phyloP scores from a whole-genome alignment of 2,113 vertebrate species.

The Puntigrus tetrazona region DNA sequence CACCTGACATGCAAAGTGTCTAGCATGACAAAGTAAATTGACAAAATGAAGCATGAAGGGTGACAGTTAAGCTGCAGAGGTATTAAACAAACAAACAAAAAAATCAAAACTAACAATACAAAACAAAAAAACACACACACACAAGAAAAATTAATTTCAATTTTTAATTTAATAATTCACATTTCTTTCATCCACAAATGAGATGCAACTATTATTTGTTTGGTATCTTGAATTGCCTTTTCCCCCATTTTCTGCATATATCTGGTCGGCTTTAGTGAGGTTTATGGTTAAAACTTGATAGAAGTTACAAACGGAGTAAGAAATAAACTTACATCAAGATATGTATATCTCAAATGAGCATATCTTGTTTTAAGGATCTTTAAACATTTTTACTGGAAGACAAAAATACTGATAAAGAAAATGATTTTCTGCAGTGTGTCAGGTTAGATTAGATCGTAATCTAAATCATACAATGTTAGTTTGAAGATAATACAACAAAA shows the following conservation, averaged over 20 bases:
- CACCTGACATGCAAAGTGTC: background rate
- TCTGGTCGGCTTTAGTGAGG: background rate
- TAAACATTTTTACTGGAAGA: background rate
- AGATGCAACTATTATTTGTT: background rate
- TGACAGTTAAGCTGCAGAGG: background rate
- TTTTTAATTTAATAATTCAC: too few species aligned
- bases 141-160: too few species aligned
- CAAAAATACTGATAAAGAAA: background rate
- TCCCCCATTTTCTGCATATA: background rate
- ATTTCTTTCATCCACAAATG: background rate
- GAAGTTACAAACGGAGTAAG: background rate
- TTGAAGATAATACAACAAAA: background rate
- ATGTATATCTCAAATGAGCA: background rate
- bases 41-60: background rate
- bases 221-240: background rate
- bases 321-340: background rate
- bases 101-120: background rate
- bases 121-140: too few species aligned
- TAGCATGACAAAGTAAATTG: background rate
- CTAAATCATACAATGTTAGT: background rate
- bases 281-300: background rate
- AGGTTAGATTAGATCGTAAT: background rate
- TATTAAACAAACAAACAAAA: background rate
- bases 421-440: background rate
- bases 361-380: background rate